Base-by-base conservation (phyloP, 2,797 vertebrate species). In the Arrhamphus sclerolepis region DNA sequence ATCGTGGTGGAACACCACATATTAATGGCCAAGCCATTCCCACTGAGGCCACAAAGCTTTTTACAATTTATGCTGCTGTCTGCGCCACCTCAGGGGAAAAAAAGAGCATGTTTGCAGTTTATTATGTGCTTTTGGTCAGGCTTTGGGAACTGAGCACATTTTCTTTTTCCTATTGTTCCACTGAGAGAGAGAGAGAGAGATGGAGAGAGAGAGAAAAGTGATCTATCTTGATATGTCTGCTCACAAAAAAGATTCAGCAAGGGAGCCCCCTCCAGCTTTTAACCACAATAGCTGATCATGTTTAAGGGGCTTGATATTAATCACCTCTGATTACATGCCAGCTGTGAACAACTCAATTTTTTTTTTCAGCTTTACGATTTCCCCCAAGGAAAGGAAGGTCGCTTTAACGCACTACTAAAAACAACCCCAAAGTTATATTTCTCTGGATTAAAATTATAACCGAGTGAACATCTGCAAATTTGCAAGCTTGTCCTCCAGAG, bases 221-320 rank as follows among this genome's bases (percentile, higher is more conserved):
- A 87, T 82, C 71, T 71, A 66, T 80, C 78, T 82, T 77, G 76
- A 83, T 82, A 68, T 57, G 46, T 72, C 69, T 67, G 65, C 58
- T 66, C 55, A 44, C 52, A 16, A 61, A 29, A 62, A 54, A 71
- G 48, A 73, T 66, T n/a, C 48, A 39, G 51, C 0, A n/a, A 60
- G 54, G 70, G 56, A 76, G 61, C 56, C 77, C n/a, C 81, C 75
- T 62, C 28, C 72, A 73, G 77, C 63, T 20, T 65, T 22, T 38
- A 59, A 61, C 55, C 75, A 82, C 86, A 87, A 84, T 81, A 78
- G 82, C 77, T 59, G 78, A 83, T 87, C 77, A 83, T 80, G 79
- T 78, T 74, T 72, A 28, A 41, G 40, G 58, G 63, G 75, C 78
- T 34, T 66, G 67, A 73, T 75, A 86, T 88, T 84, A 87, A 89